These are phyloP conservation scores for Varanus salvator DNA, from an alignment of 2,113 vertebrate species.

Conservation along the genomic window DNA sequence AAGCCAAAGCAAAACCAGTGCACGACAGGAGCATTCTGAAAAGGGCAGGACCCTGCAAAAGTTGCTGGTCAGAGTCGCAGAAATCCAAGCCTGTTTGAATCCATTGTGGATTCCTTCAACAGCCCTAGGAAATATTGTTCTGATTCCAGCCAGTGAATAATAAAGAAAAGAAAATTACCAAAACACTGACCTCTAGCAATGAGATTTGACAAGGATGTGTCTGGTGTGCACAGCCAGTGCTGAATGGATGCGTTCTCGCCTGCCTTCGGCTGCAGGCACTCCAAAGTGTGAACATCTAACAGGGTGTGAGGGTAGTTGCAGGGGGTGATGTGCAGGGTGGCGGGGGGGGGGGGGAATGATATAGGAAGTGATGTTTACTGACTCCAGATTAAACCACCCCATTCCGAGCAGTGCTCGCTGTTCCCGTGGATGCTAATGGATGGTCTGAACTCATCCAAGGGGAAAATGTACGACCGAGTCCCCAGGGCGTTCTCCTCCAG, in stretches of 20 bases:
- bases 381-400: conserved; percentile 37
- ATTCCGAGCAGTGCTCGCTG: not conserved
- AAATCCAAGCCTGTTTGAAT: no score
- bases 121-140: not conserved
- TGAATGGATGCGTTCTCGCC: conserved; percentile 37
- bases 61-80: no score
- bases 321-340: not conserved
- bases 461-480: conserved; percentile 56
- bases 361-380: conserved; percentile 46
- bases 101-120: no score
- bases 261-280: conserved; percentile 45
- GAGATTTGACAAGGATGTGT: conserved; percentile 41
- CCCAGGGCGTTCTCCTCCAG: conserved; percentile 47
- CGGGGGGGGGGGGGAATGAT: not conserved
- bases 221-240: conserved; percentile 47
- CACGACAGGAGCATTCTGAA: no score
- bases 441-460: conserved; percentile 49
- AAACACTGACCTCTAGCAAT: conserved; percentile 49
- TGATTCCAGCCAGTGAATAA: conserved; percentile 59
- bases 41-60: no score
- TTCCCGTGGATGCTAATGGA: conserved; percentile 56
- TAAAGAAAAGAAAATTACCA: conserved; percentile 55
- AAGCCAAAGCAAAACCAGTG: no score
- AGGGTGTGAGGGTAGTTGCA: not conserved
- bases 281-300: conserved; percentile 47